Base-by-base conservation (phyloP, 2,113 vertebrate genomes). In the Ammospiza caudacuta region DNA sequence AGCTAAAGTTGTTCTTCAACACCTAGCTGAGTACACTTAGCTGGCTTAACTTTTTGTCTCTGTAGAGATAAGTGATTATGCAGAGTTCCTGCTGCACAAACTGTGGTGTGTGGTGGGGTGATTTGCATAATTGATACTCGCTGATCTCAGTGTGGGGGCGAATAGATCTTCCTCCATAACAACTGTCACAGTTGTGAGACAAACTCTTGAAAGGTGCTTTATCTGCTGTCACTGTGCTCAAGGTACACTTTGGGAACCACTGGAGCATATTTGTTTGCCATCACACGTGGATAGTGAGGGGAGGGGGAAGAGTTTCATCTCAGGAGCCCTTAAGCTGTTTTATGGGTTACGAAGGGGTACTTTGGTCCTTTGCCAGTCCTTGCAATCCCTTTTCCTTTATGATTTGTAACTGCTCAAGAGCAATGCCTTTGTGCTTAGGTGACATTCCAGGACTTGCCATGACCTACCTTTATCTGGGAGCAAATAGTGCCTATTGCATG, bases 381-480 rank as follows among this genome's bases (percentile, higher is more conserved):
- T 80, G n/a, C 51, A 51, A 2, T 66, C 12, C 28, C 24, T 81
- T 96, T 86, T 90, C 23, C 43, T 86, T 37, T 81, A 25, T 4
- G 2, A 66, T 80, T 47, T 86, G 2, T 83, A 88, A 59, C 57
- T 88, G 64, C 29, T 63, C 47, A 55, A 80, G 39, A 87, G 10
- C 64, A 93, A 6, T 81, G 25, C 88, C 47, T 66, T 68, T 80
- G 44, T 80, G 76, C 54, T 87, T 86, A 57, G 64, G 66, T 93
- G 89, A 89, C 44, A 4, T 94, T 95, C 51, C 47, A 89, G 72
- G 55, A 78, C 57, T 86, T 81, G 68, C 19, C 9, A 43, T 83
- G 83, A 80, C 89, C 64, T 89, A 14, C 61, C 44, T 94, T 93
- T 94, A 92, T 93, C 95, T 91, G 61, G 76, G 52, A 94, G 69